phyloP scores from a whole-genome alignment of 1,140 invertebrate species.

The Mactra quadrangularis region DNA sequence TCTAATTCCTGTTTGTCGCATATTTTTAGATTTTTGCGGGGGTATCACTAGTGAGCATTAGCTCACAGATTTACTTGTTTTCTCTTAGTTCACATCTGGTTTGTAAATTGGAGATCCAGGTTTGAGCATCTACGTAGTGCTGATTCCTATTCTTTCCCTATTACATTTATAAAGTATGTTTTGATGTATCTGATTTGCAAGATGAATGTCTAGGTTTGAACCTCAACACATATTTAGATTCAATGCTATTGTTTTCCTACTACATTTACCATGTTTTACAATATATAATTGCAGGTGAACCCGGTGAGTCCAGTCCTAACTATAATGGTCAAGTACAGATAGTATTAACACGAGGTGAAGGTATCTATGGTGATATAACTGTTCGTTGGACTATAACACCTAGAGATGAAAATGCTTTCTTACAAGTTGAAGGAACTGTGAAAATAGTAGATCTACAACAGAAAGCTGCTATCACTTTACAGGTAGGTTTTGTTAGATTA shows the following conservation, averaged over 20 bases:
- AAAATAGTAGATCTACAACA: conserved; percentile 75
- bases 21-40: too few species aligned
- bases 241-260: not conserved
- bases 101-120: too few species aligned
- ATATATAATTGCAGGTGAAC: conserved; percentile 63
- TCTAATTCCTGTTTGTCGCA: too few species aligned
- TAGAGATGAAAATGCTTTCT: conserved; percentile 71
- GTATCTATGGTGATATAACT: conserved; percentile 77
- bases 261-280: not conserved
- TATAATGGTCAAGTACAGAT: conserved; percentile 75
- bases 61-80: too few species aligned
- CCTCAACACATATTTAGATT: not conserved
- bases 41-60: too few species aligned
- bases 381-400: conserved; percentile 79
- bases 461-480: conserved; percentile 73
- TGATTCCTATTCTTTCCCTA: too few species aligned
- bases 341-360: conserved; percentile 71
- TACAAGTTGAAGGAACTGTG: conserved; percentile 76
- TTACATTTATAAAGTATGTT: too few species aligned
- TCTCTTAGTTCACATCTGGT: too few species aligned
- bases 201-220: too few species aligned
- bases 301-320: conserved; percentile 72
- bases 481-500: too few species aligned
- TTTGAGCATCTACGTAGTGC: too few species aligned
- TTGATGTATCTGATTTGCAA: too few species aligned